phyloP scores from a whole-genome alignment of 2,113 vertebrate species.

The Triplophysa tibetana region DNA sequence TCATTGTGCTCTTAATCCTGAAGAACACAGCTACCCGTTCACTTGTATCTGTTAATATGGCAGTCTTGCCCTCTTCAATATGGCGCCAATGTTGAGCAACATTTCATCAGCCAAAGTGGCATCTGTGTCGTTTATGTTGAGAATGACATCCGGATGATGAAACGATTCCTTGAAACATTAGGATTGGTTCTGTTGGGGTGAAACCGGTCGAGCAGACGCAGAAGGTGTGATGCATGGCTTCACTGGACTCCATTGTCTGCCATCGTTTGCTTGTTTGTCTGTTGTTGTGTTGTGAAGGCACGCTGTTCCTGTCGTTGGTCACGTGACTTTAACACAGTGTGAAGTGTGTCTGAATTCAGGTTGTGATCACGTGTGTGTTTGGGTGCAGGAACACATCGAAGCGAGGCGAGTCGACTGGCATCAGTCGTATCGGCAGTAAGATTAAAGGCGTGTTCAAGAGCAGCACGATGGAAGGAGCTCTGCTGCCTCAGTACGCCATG shows the following conservation, averaged over 20 bases:
- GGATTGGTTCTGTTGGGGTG: not conserved
- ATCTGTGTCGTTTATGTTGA: too few species aligned
- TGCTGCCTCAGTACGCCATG: slow-evolving; percentile 80
- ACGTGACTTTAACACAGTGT: not conserved
- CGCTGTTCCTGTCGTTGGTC: not conserved
- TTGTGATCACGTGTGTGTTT: slow-evolving; percentile 8
- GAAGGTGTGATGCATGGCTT: slow-evolving; percentile 6
- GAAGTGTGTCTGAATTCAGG: not conserved
- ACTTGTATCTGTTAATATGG: too few species aligned
- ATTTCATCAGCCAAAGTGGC: too few species aligned
- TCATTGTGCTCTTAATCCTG: too few species aligned
- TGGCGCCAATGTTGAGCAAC: too few species aligned
- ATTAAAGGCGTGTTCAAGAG: slow-evolving; percentile 97
- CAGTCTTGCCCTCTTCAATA: too few species aligned
- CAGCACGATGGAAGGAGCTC: slow-evolving; percentile 88
- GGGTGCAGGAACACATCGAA: slow-evolving; percentile 79
- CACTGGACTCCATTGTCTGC: not conserved
- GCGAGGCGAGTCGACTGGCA: slow-evolving; percentile 89
- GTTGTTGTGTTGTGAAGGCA: not conserved
- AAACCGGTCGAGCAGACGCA: slow-evolving; percentile 30
- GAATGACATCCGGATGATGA: too few species aligned
- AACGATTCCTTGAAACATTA: too few species aligned
- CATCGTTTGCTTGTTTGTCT: slow-evolving; percentile 13
- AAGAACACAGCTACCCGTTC: too few species aligned
- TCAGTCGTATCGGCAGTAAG: slow-evolving; percentile 90